These are phyloP conservation scores for Brachymystax lenok DNA, from an alignment of 2,797 vertebrate species.

Conservation along the genomic window DNA sequence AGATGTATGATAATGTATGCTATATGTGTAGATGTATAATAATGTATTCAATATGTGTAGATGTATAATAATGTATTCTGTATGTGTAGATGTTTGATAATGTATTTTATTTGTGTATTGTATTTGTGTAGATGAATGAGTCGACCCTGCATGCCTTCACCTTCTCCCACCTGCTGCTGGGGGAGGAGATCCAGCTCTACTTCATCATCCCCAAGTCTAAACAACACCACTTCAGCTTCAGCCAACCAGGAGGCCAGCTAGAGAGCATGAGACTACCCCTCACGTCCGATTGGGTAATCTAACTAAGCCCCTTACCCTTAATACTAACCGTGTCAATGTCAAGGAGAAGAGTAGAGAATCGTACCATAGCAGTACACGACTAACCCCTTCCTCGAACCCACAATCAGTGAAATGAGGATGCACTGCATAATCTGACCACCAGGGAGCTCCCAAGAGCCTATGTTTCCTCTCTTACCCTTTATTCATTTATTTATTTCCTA, in stretches of 20 bases:
- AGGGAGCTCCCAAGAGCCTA: conserved; percentile 22
- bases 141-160: conserved; percentile 94
- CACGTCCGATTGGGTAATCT: conserved; percentile 86
- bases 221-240: conserved; percentile 97
- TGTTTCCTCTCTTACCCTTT: too few species aligned
- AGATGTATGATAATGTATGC: too few species aligned
- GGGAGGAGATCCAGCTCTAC: conserved; percentile 93
- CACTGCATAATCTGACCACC: background rate
- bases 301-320: background rate
- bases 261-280: conserved; percentile 96
- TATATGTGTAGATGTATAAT: too few species aligned
- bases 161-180: conserved; percentile 94
- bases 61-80: too few species aligned
- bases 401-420: background rate
- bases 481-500: background rate
- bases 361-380: background rate
- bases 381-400: background rate
- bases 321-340: background rate
- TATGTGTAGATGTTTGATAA: too few species aligned
- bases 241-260: conserved; percentile 90
- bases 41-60: too few species aligned
- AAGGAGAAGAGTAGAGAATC: background rate
- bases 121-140: conserved; percentile 84
- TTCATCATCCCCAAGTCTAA: conserved; percentile 99
- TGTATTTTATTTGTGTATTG: conserved; percentile 4